Evolutionary conservation across 1,140 invertebrate species (phyloP).

Genomic region (Scaptomyza montana): DNA sequence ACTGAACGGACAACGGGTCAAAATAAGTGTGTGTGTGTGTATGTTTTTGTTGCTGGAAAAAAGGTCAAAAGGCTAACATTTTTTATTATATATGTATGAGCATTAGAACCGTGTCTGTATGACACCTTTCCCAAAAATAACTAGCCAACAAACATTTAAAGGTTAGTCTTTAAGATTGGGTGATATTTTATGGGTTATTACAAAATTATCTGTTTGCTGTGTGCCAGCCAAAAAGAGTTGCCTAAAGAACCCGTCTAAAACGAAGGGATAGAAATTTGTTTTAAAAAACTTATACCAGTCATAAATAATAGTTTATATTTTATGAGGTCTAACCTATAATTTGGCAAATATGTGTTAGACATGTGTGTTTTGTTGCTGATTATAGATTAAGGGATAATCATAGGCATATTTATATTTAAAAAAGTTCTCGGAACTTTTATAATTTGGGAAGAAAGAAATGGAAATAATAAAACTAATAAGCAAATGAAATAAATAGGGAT

Average conservation of each 20-base stretch:
- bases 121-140: slow-evolving; percentile 58
- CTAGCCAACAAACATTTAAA: slow-evolving; percentile 33
- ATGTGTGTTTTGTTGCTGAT: slow-evolving; percentile 15
- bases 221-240: slow-evolving; percentile 28
- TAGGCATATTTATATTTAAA: not conserved
- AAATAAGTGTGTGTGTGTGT: slow-evolving; percentile 5
- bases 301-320: slow-evolving; percentile 56
- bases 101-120: slow-evolving; percentile 40
- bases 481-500: no score
- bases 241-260: slow-evolving; percentile 15
- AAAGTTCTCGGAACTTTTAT: not conserved
- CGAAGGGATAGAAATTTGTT: slow-evolving; percentile 45
- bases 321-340: slow-evolving; percentile 49
- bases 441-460: not conserved
- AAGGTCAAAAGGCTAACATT: slow-evolving; percentile 63
- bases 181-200: slow-evolving; percentile 83
- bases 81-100: slow-evolving; percentile 42
- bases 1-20: slow-evolving; percentile 52
- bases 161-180: slow-evolving; percentile 37
- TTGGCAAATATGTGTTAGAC: slow-evolving; percentile 54
- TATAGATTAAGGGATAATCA: not conserved
- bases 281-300: not conserved
- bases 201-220: slow-evolving; percentile 61
- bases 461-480: no score
- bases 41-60: slow-evolving; percentile 29